phyloP scores from a whole-genome alignment of 1,140 invertebrate genomes.

The Drosophila ogumai region DNA sequence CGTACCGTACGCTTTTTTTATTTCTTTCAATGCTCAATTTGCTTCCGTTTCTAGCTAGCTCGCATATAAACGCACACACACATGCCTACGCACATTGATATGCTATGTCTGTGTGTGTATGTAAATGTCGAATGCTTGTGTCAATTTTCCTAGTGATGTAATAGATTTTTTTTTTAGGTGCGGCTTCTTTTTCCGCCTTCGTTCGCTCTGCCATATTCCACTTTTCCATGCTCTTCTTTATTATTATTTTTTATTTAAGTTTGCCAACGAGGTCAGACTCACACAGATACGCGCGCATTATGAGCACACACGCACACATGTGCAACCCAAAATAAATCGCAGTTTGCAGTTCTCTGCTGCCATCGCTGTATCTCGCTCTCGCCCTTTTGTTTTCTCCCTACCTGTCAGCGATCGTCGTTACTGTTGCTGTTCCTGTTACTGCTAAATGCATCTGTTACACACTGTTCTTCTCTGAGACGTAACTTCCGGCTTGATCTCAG shows the following conservation, averaged over 20 bases:
- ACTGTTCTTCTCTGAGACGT: constrained; percentile 28
- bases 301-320: constrained; percentile 14
- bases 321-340: constrained; percentile 50
- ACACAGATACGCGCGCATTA: constrained; percentile 30
- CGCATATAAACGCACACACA: constrained; percentile 6
- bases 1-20: constrained; percentile 5
- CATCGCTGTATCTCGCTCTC: background rate
- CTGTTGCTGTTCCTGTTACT: constrained; percentile 13
- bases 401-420: constrained; percentile 41
- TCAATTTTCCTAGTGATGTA: constrained; percentile 77
- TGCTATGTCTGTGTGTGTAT: constrained; percentile 14
- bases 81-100: constrained; percentile 12
- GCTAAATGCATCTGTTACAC: constrained; percentile 43
- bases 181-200: constrained; percentile 54
- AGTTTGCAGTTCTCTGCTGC: constrained; percentile 36
- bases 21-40: constrained; percentile 32
- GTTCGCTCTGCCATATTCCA: constrained; percentile 28
- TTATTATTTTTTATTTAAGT: constrained; percentile 33
- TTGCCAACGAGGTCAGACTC: constrained; percentile 63
- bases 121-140: constrained; percentile 53
- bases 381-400: constrained; percentile 27
- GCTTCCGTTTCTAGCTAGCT: constrained; percentile 22
- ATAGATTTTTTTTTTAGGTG: constrained; percentile 70
- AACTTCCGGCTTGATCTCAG: constrained; percentile 51
- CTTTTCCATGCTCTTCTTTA: constrained; percentile 40